Evolutionary conservation across 2,888 invertebrate species (phyloP), one percentile per base, ranked within the genome.

Genomic region (Sphecodes monilicornis): DNA sequence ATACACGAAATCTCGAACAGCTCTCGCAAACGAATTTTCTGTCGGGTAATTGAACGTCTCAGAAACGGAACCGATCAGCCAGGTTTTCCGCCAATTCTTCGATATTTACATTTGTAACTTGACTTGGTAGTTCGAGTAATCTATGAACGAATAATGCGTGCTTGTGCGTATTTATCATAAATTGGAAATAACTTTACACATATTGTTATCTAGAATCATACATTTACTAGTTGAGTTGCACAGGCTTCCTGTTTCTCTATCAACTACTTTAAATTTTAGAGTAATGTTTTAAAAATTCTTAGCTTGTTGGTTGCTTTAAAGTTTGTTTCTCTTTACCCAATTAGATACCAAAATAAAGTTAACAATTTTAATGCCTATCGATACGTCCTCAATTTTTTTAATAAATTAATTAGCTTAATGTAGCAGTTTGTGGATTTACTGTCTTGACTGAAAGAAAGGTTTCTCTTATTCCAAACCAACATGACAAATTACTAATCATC

Each of bases 31-130:
- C 73, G 76, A 78, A 71, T 84, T 80, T 72, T 43, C 64, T 43
- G 13, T 6, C 29, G 36, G 54, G 66, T 89, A 86, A 89, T 89
- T 85, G 78, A n/a, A 41, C 32, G 26, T 16, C 50, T n/a, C 22
- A 4, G n/a, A 39, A 11, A n/a, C n/a, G 32, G 1, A 4, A 36
- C 36, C 39, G 22, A 36, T 64, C 32, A 3, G 18, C 18, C 18
- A 10, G 60, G 0, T 64, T 1, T 22, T 32, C 64, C 32, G 50
- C 8, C 8, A 22, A 50, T 22, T 50, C 1, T 22, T 46, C 46
- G 22, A 46, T 18, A 46, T 46, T 46, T 46, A 46, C 6, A 46
- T 46, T 46, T 46, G 18, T 1, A 8, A 50, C 22, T 22, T 22
- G 22, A 22, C 50, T 50, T 22, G 8, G 22, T 18, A 22, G 46